Evolutionary conservation across 1,140 invertebrate species (phyloP).

Genomic region (Trachymyrmex cornetzi): DNA sequence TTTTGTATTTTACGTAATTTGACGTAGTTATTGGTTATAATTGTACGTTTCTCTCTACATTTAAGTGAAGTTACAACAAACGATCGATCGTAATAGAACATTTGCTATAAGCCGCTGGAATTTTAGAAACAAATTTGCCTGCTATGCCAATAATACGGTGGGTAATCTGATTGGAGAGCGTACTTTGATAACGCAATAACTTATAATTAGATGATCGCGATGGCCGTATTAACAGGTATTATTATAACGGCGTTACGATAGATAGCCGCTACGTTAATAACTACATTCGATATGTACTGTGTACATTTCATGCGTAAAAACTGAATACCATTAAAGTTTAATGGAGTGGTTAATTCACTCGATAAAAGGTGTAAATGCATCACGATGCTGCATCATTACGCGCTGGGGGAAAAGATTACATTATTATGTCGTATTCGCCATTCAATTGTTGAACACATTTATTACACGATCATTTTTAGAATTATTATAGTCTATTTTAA

Average conservation of each 20-base stretch:
- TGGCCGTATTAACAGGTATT: conserved; percentile 73
- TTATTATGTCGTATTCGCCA: background rate
- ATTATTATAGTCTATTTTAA: conserved; percentile 14
- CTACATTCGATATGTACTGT: conserved; percentile 62
- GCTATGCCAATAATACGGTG: conserved; percentile 57
- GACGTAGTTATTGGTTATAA: background rate
- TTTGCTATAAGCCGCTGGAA: conserved; percentile 45
- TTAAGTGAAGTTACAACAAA: conserved; percentile 17
- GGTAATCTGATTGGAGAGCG: conserved; percentile 70
- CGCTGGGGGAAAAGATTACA: conserved; percentile 42
- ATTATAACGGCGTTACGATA: conserved; percentile 77
- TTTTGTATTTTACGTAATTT: background rate
- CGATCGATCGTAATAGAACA: conserved; percentile 45
- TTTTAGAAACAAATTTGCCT: conserved; percentile 62
- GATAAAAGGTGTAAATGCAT: conserved; percentile 72
- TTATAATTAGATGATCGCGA: conserved; percentile 75
- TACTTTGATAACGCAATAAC: conserved; percentile 75
- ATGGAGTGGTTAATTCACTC: conserved; percentile 73
- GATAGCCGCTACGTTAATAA: conserved; percentile 72
- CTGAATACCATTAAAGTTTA: conserved; percentile 77
- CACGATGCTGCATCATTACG: conserved; percentile 60
- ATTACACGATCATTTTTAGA: background rate
- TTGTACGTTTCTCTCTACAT: background rate
- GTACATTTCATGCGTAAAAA: conserved; percentile 74
- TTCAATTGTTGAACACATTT: conserved; percentile 30